Evolutionary conservation across 2,888 invertebrate genomes (phyloP), one percentile per base, ranked within the genome.

Genomic region (Fragum fragum): DNA sequence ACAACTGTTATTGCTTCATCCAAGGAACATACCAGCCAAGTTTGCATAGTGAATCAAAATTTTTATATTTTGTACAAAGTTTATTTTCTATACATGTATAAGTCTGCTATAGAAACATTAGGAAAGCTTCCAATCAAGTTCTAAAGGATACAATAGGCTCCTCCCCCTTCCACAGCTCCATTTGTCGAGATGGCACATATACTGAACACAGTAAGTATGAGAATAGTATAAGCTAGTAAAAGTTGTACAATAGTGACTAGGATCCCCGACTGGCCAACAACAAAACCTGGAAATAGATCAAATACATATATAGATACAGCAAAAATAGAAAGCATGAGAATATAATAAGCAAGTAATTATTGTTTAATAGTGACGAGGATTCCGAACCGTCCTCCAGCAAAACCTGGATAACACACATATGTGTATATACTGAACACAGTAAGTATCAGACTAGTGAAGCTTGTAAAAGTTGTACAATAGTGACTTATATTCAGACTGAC

Each of bases 161-260:
- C 99, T 0, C 99, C 99, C 11, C 99, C 99, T 95, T 99, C 99
- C 0, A 99, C 97, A 32, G 99, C 99, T 23, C 99, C 99, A 95
- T 99, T 99, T 39, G 99, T 99, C 1, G 99, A 99, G 93, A 99
- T 98, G 42, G 99, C 99, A 95, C 99, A 99, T 69, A 99, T 98
- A 0, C 99, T 99, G 39, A 98, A 97, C 0, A 99, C 99, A 0
- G 99, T 99, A 93, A 99, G 97, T 39, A 98, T 95, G 70, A 99
- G 96, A 93, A 99, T 99, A n/a, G 96, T 95, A 95, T 99, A 99
- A 0, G 99, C 99, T 86, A 99, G 96, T 0, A 96, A 95, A 93
- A 99, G 98, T 95, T 99, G 98, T 1, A 96, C 95, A 23, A 99
- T 94, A 0, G 99, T 97, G 75, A 97, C 96, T 61, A 99, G 95